phyloP scores from a whole-genome alignment of 2,113 vertebrate genomes.

The Morone saxatilis region DNA sequence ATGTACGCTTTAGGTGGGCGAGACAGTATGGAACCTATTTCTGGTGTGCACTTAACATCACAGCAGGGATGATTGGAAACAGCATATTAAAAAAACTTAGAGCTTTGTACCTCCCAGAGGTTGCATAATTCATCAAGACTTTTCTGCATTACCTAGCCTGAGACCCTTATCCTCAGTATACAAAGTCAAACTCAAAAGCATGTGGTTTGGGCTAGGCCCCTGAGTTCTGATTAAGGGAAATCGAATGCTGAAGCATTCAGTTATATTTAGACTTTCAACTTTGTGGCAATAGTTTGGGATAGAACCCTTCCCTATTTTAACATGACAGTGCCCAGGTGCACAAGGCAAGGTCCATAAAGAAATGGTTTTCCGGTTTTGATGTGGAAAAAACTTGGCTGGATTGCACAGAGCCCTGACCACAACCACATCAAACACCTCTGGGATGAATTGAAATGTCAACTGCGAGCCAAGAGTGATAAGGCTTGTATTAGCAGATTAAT shows the following conservation, averaged over 20 bases:
- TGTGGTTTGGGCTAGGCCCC: neutral
- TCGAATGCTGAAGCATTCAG: neutral
- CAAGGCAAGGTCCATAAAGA: neutral
- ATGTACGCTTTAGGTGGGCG: conserved; percentile 10
- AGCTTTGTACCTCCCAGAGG: neutral
- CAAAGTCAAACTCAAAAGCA: neutral
- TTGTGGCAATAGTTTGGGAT: neutral
- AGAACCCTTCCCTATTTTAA: neutral
- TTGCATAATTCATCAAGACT: neutral
- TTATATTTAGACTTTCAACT: neutral
- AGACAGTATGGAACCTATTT: conserved; percentile 24
- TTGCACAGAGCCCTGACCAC: neutral
- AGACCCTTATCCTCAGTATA: neutral
- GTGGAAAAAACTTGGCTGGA: neutral
- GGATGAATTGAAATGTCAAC: neutral
- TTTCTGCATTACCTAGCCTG: neutral
- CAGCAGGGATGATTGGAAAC: conserved; percentile 9
- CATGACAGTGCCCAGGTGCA: neutral
- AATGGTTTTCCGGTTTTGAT: neutral
- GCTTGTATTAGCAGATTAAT: neutral
- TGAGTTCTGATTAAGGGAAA: neutral
- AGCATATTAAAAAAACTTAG: conserved; percentile 7
- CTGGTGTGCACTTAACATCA: conserved; percentile 18
- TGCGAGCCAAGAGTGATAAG: neutral
- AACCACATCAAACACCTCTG: neutral